phyloP scores from a whole-genome alignment of 2,888 invertebrate species.

The Nebria salina region DNA sequence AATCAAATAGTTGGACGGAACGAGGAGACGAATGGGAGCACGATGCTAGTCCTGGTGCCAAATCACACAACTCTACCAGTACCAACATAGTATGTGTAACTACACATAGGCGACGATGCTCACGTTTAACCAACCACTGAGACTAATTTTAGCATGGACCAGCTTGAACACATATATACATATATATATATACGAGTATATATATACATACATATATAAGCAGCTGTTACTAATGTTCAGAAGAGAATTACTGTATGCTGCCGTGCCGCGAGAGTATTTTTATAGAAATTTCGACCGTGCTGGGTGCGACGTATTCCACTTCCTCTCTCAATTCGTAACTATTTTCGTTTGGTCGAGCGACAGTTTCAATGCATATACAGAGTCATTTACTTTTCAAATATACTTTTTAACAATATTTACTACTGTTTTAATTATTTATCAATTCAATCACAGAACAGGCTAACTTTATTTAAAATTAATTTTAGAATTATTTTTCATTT shows the following conservation, averaged over 20 bases:
- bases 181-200: too few species aligned
- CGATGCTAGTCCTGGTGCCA: constrained; percentile 34
- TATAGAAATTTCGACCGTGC: constrained; percentile 9
- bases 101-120: constrained; percentile 13
- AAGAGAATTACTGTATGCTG: constrained; percentile 6
- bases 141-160: constrained; percentile 56
- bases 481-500: too few species aligned
- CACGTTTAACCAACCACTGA: constrained; percentile 49
- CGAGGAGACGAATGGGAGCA: constrained; percentile 13
- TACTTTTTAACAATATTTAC: too few species aligned
- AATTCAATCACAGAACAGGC: too few species aligned
- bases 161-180: constrained; percentile 27
- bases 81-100: constrained; percentile 23
- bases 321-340: neutral
- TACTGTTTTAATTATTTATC: too few species aligned
- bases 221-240: constrained; percentile 39
- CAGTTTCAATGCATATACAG: neutral
- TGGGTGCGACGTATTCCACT: neutral
- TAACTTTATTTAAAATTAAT: too few species aligned
- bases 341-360: neutral
- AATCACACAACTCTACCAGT: constrained; percentile 36
- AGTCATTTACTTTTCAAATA: neutral
- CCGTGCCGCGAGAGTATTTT: constrained; percentile 18
- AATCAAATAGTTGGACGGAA: constrained; percentile 16
- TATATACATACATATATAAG: neutral